Evolutionary conservation across 1,140 invertebrate genomes (phyloP).

Genomic region (Sweltsa coloradensis): DNA sequence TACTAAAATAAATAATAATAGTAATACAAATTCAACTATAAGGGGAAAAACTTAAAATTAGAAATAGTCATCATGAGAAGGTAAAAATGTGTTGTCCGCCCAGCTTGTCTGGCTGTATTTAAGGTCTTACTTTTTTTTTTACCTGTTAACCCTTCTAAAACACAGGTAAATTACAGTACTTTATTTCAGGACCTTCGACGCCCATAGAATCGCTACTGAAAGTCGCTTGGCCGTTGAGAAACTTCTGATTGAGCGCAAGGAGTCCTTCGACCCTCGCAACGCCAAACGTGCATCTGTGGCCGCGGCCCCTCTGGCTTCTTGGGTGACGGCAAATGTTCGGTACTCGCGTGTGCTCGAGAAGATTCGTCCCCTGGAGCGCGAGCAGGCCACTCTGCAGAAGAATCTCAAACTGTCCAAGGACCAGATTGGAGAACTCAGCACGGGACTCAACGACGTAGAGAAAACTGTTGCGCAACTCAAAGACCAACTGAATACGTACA

Average conservation of each 20-base stretch:
- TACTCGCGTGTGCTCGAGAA: constrained; percentile 84
- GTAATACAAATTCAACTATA: too few relatives aligned
- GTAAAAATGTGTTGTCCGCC: too few relatives aligned
- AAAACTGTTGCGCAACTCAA: constrained; percentile 75
- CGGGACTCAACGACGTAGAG: constrained; percentile 77
- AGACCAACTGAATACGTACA: constrained; percentile 68
- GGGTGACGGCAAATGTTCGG: constrained; percentile 92
- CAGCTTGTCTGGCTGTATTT: too few relatives aligned
- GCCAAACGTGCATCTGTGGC: constrained; percentile 90
- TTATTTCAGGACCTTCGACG: constrained; percentile 76
- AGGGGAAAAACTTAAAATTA: too few relatives aligned
- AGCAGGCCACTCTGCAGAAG: constrained; percentile 70
- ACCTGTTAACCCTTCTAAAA: too few relatives aligned
- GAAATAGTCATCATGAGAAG: too few relatives aligned
- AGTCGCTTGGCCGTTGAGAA: constrained; percentile 75
- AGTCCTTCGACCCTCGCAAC: constrained; percentile 81
- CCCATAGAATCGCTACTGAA: constrained; percentile 68
- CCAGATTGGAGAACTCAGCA: constrained; percentile 30
- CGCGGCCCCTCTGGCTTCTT: constrained; percentile 90
- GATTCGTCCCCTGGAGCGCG: constrained; percentile 78
- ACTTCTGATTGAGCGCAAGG: constrained; percentile 60
- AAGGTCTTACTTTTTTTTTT: too few relatives aligned
- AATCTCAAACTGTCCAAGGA: constrained; percentile 24
- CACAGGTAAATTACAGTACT: too few relatives aligned
- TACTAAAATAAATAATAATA: too few relatives aligned